Evolutionary conservation across 2,888 invertebrate genomes (phyloP), one percentile per base, ranked within the genome.

Genomic region (Lepidonotus clava): DNA sequence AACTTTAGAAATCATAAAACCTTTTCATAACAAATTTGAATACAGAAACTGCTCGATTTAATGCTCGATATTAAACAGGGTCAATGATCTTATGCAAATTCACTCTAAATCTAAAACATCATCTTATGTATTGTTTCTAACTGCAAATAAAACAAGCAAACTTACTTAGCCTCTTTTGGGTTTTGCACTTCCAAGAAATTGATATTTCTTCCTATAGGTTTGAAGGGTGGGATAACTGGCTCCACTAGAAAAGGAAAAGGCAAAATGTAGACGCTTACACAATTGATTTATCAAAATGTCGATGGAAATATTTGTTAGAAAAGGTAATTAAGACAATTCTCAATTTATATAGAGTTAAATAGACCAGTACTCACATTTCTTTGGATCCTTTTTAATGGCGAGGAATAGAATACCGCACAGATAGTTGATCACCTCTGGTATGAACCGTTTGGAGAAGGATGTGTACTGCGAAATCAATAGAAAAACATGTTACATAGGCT

Each of bases 401-500:
- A 97, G 93, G 92, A 96, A 96, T 85, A 98, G 93, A 85, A 97
- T 94, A 0, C 98, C 97, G 88, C 96, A 95, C 8, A 98, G 94
- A 92, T 96, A 98, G 93, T 97, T 97, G 0, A 98, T 95, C 0
- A 96, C 96, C 24, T 97, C 96, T 0, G 98, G 98, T 32, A 97
- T 95, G 90, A 96, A 96, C 90, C 98, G 95, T 94, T 97, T 97
- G 0, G 98, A 98, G 51, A 97, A 93, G 0, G 95, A 93, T 0
- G 97, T 96, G 93, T 96, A 98, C 96, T 96, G 94, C 36, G 21
- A 71, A 1, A 66, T 8, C 14, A n/a, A n/a, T 11, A 88, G 89
- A 86, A 89, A 83, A 87, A 41, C 24, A 80, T 56, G n/a, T n/a
- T n/a, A n/a, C n/a, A n/a, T n/a, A n/a, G n/a, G n/a, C n/a, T n/a